A percentile compares a stretch with the other conserved stretches of the same genome.
Evolutionary conservation across 2,888 invertebrate genomes (phyloP).

Genomic region (Melinopterus prodromus): DNA sequence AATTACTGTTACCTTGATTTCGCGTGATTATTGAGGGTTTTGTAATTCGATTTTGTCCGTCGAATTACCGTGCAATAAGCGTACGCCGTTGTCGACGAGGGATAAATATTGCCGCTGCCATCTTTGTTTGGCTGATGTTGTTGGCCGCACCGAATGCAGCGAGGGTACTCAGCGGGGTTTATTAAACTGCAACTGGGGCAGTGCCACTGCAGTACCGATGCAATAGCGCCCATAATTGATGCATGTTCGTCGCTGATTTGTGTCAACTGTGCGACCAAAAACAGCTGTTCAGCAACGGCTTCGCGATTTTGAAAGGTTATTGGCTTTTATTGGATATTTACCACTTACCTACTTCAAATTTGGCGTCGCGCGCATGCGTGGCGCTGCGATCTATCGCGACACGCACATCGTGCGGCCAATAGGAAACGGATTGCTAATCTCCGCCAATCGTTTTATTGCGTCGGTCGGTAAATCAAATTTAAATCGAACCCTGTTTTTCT

Average conservation of each 20-base stretch:
- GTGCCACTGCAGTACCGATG: slow-evolving; percentile 94
- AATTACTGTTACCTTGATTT: not conserved
- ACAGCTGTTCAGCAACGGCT: slow-evolving; percentile 29
- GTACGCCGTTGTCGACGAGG: slow-evolving; percentile 44
- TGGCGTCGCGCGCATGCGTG: not conserved
- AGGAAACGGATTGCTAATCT: not conserved
- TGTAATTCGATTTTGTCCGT: slow-evolving; percentile 47
- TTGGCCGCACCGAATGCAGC: slow-evolving; percentile 85
- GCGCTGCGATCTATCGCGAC: not conserved
- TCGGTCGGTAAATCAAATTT: not conserved
- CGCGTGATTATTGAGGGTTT: slow-evolving; percentile 33
- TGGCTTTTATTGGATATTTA: slow-evolving; percentile 11
- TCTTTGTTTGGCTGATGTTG: slow-evolving; percentile 64
- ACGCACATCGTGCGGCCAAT: not conserved
- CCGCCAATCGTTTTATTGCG: not conserved
- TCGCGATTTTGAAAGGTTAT: not conserved
- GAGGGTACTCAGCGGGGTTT: slow-evolving; percentile 85
- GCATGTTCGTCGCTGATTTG: slow-evolving; percentile 60
- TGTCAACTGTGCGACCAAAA: slow-evolving; percentile 26
- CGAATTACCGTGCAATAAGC: slow-evolving; percentile 57
- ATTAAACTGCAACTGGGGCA: slow-evolving; percentile 88
- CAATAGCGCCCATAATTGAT: slow-evolving; percentile 87
- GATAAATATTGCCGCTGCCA: slow-evolving; percentile 28
- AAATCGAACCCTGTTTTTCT: not conserved
- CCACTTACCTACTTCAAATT: slow-evolving; percentile 21